Evolutionary conservation across 64 coral and sea anemone species (phyloP).

Genomic region (Catalaphyllia jardinei): DNA sequence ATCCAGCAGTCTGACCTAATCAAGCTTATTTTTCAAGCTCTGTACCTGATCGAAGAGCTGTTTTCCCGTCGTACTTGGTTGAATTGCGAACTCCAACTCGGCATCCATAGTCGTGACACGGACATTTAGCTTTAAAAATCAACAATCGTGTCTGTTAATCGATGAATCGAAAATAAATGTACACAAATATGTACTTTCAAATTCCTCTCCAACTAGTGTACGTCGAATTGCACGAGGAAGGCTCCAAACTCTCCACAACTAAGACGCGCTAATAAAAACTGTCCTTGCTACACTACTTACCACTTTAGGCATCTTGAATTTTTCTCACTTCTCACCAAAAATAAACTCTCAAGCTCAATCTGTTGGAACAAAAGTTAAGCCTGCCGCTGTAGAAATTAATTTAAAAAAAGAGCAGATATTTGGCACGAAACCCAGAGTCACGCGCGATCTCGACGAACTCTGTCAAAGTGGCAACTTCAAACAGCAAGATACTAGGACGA

Average conservation of each 20-base stretch:
- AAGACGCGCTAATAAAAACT: not conserved
- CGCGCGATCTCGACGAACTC: not conserved
- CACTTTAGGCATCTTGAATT: constrained; percentile 80
- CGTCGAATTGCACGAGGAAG: not conserved
- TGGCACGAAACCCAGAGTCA: not conserved
- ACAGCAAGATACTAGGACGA: not conserved
- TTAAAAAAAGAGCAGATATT: not conserved
- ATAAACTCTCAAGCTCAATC: constrained; percentile 19
- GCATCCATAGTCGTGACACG: constrained; percentile 93
- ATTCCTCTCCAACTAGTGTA: not conserved
- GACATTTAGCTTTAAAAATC: constrained; percentile 77
- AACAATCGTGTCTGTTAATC: not conserved
- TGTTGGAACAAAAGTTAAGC: not conserved
- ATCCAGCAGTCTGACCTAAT: not conserved
- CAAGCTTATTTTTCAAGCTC: not conserved
- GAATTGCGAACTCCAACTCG: constrained; percentile 95
- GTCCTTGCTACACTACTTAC: constrained; percentile 42
- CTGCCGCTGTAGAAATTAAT: not conserved
- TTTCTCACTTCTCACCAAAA: constrained; percentile 4
- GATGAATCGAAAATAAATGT: constrained; percentile 7
- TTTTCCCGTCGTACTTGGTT: constrained; percentile 93
- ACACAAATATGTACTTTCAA: not conserved
- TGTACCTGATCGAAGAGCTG: constrained; percentile 97
- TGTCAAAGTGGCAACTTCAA: too few species aligned
- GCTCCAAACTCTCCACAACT: too few species aligned